Evolutionary conservation across 2,113 vertebrate genomes (phyloP).

Genomic region (Rhegmatorhina hoffmannsi): DNA sequence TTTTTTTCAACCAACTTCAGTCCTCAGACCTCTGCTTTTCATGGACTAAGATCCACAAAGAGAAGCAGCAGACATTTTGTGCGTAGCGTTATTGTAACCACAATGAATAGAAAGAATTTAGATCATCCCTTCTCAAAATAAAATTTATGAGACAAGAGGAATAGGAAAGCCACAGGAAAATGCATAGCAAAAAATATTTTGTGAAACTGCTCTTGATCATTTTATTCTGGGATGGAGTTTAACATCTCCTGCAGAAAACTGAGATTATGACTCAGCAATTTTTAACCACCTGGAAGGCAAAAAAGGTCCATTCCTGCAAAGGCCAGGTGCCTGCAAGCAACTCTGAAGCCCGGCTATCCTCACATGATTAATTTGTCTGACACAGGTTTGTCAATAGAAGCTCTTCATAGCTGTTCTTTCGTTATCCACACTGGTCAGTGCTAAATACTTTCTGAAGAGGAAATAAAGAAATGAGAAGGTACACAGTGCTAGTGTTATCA

Average conservation of each 20-base stretch:
- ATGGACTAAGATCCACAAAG: background rate
- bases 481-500: background rate
- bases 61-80: background rate
- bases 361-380: background rate
- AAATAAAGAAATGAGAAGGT: background rate
- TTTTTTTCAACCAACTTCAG: background rate
- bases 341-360: background rate
- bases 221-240: background rate
- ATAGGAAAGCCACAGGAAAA: background rate
- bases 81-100: background rate
- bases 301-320: background rate
- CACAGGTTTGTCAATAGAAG: background rate
- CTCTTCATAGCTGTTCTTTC: background rate
- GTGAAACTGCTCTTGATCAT: background rate
- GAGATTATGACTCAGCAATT: constrained; percentile 2
- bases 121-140: background rate
- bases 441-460: background rate
- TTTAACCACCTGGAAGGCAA: background rate
- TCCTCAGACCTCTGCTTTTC: background rate
- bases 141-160: background rate
- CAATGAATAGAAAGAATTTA: background rate
- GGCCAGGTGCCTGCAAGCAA: background rate
- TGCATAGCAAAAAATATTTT: background rate
- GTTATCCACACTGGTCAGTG: background rate
- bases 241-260: background rate